Base-by-base conservation (phyloP, 1,140 invertebrate species). In the Trissolcus basalis region DNA sequence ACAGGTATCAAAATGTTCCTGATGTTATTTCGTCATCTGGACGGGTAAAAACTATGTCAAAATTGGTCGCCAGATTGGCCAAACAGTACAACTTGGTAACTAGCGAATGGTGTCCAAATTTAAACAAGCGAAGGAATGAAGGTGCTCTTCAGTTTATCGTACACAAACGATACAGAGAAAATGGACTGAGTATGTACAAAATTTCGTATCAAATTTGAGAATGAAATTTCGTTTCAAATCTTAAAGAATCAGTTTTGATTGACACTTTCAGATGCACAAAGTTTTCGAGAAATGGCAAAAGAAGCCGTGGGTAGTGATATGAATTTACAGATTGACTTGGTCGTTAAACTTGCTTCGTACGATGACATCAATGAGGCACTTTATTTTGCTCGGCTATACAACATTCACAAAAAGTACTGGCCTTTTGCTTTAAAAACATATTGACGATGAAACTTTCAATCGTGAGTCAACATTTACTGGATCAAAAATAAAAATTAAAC, bases 281-380 rank as follows among this genome's bases (percentile, higher is more conserved):
- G 92, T 75, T 93, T 91, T 87, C 89, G 90, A 69, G 93, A 94
- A 87, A 91, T 94, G 88, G 90, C 91, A 0, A 90, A 90, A 78
- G 92, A 93, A 82, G 90, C 91, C 11, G 86, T 92, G n/a, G 88
- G 87, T 14, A 82, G 89, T 53, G 86, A 91, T 59, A 43, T 79
- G 27, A 86, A 89, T 39, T 70, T 93, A 5, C 90, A 92, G 77
- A 55, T 86, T 16, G 90, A 92, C 72, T 80, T 93, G 14, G 83
- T 93, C 0, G 65, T 45, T 12, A 84, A 85, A 47, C 75, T 93
- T 9, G 73, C 85, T 9, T 81, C 89, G 13, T 88, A 89, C 85
- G 89, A 90, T 47, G 91, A 90, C 77, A 14, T 80, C 8, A 83
- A 86, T 48, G 91, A 92, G 85, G 92, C 92, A 15, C 79, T 91